Conservation (phyloP, 2,888 invertebrate species). For the Temnothorax unifasciatus region DNA sequence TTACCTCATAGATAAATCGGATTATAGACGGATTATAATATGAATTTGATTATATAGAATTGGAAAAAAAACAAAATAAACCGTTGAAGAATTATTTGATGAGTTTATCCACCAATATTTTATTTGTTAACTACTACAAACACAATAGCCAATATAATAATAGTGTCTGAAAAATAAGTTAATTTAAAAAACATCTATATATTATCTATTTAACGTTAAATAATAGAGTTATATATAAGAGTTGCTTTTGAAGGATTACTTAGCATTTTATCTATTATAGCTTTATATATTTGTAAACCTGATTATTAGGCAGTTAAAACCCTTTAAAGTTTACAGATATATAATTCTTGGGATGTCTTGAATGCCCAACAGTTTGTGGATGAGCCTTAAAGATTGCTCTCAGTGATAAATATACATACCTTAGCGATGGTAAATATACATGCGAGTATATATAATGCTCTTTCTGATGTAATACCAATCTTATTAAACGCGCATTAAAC, state of each 20-base stretch:
- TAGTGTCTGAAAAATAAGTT: not conserved
- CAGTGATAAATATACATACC: not conserved
- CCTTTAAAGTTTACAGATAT: not conserved
- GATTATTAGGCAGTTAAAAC: not conserved
- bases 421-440: not conserved
- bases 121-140: not conserved
- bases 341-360: not conserved
- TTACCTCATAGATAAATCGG: too few species aligned
- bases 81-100: not conserved
- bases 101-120: not conserved
- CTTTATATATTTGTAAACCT: not conserved
- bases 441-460: conserved; percentile 54
- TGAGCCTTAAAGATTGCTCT: not conserved
- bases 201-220: not conserved
- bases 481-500: conserved; percentile 50
- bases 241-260: not conserved
- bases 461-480: conserved; percentile 75
- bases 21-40: not conserved
- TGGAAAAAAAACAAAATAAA: not conserved
- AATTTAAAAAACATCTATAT: not conserved
- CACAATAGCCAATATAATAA: not conserved
- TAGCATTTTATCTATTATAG: not conserved
- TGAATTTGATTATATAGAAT: not conserved
- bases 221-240: not conserved
- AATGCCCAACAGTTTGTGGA: not conserved